Evolutionary conservation across 2,888 invertebrate species (phyloP), one percentile per base, ranked within the genome.

Genomic region (Glaucopsyche alexis): DNA sequence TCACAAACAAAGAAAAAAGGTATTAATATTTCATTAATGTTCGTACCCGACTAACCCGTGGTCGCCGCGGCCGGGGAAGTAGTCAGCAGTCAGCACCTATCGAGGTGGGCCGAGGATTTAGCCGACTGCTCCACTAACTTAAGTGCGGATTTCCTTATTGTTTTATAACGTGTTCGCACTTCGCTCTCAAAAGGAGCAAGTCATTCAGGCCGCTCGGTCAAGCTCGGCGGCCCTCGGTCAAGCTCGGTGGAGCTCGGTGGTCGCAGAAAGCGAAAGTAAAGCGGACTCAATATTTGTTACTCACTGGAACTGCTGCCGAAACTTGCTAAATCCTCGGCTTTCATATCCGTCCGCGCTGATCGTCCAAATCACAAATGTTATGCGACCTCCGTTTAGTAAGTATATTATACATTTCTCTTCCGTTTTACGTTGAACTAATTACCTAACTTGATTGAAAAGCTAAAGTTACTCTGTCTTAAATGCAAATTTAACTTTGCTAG

Each of bases 151-250:
- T 60, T 60, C 60, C 60, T 60, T 60, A 60, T 60, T 60, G 29
- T 29, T 60, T 60, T 60, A 11, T 69, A 11, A 42, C 29, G 74
- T 70, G 65, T 50, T 40, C 74, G 40, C 71, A n/a, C 60, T 50
- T 40, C 74, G 40, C 71, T 29, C 60, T 7, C 71, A 71, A 52
- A 71, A 70, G 71, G 42, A 47, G 72, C 71, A 55, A 67, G 70
- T 71, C 71, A 70, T 29, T 49, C 50, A 42, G 19, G 11, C 19
- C 67, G 19, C 67, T 13, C 13, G 16, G 42, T 11, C 8, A 7
- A 9, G 19, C 19, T 8, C 55, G 50, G 50, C 7, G 50, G 16
- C 8, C 6, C 42, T 42, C 52, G 16, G n/a, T n/a, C n/a, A 7
- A 16, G 16, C 55, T 55, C 55, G 55, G 55, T 55, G 55, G n/a